phyloP scores from a whole-genome alignment of 1,140 invertebrate genomes.

The Metopolophium dirhodum region DNA sequence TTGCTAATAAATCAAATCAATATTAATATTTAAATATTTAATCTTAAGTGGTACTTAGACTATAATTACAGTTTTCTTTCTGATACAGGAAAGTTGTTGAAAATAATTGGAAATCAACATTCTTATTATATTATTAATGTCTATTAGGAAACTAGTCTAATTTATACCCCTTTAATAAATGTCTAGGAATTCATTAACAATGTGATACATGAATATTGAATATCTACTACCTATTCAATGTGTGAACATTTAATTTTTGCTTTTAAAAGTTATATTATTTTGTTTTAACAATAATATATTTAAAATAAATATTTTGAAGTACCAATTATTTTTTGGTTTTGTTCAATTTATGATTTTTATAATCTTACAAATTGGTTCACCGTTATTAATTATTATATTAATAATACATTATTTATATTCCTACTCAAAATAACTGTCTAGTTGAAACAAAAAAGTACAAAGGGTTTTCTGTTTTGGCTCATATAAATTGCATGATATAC shows the following conservation, averaged over 20 bases:
- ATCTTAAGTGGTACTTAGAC: constrained; percentile 13
- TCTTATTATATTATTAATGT: not conserved
- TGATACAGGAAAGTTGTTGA: not conserved
- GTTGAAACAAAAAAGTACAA: not conserved
- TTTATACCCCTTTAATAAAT: not conserved
- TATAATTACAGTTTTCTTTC: not conserved
- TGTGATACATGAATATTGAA: not conserved
- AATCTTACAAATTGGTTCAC: not conserved
- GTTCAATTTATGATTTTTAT: not conserved
- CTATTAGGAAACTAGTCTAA: not conserved
- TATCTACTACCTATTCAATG: not conserved
- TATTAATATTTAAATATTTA: not conserved
- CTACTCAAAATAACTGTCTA: not conserved
- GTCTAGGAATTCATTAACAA: not conserved
- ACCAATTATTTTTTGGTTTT: not conserved
- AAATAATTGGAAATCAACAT: not conserved
- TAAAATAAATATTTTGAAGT: not conserved
- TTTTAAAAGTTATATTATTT: constrained; percentile 2
- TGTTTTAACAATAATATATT: not conserved
- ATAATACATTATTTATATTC: not conserved
- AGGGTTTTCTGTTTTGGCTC: not conserved
- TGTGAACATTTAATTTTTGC: not conserved
- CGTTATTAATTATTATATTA: not conserved
- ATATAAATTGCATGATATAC: not conserved
- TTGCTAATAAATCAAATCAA: not conserved